Conservation (phyloP, 1,140 invertebrate genomes). For the Euura lappo region DNA sequence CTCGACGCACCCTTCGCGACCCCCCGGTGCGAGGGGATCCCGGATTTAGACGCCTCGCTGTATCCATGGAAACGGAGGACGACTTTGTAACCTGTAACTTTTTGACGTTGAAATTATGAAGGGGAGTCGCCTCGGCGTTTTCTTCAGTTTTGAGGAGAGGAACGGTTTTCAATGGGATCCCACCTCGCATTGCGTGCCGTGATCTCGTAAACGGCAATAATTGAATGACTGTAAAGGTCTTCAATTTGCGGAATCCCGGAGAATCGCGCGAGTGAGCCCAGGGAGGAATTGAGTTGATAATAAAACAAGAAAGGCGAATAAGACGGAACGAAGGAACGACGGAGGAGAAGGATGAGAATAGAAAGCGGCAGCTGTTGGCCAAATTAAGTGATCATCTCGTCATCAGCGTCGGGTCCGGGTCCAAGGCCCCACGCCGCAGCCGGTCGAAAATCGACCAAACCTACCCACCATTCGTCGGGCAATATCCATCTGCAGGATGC, state of each 20-base stretch:
- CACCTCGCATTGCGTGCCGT: too few relatives aligned
- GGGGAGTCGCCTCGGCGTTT: neutral
- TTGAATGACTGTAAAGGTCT: neutral
- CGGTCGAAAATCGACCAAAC: neutral
- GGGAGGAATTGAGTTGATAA: neutral
- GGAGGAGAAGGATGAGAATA: neutral
- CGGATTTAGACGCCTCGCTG: neutral
- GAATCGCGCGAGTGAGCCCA: conserved; percentile 1
- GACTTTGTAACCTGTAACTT: conserved; percentile 4
- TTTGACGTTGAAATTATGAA: neutral
- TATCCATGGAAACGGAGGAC: neutral
- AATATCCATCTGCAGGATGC: too few relatives aligned
- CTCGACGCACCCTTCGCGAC: conserved; percentile 2
- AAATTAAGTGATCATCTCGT: conserved; percentile 7
- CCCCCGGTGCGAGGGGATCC: neutral
- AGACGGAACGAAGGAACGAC: neutral
- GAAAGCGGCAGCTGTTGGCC: conserved; percentile 4
- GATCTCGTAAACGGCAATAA: too few relatives aligned
- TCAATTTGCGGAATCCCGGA: conserved; percentile 11
- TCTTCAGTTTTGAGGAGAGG: too few relatives aligned
- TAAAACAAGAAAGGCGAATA: neutral
- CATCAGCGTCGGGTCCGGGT: neutral
- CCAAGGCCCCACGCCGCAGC: conserved; percentile 3
- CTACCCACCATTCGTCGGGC: too few relatives aligned
- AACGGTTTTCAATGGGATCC: too few relatives aligned